phyloP scores from a whole-genome alignment of 2,797 vertebrate species.

The Tadarida brasiliensis region DNA sequence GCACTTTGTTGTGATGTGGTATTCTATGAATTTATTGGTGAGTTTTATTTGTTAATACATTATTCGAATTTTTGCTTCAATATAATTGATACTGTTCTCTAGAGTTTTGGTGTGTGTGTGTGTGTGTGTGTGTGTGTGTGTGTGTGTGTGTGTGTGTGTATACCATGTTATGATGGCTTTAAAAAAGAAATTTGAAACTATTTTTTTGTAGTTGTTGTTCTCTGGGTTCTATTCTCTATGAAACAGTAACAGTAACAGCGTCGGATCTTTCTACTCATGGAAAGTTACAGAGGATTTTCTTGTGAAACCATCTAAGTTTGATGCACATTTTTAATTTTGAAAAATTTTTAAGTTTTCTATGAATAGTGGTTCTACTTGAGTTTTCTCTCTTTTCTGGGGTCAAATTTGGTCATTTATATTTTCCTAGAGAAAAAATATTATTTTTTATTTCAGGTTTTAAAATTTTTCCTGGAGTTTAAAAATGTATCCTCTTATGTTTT shows the following conservation, averaged over 20 bases:
- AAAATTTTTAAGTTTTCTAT: background rate
- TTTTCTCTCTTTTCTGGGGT: background rate
- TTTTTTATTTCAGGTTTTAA: background rate
- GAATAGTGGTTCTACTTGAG: background rate
- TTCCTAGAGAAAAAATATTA: background rate
- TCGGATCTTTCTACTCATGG: background rate
- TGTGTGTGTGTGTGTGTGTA: background rate
- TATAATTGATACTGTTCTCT: background rate
- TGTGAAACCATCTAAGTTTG: background rate
- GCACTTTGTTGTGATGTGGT: background rate
- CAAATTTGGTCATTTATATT: background rate
- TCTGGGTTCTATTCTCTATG: background rate
- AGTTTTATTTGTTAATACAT: background rate
- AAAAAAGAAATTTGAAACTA: slow-evolving; percentile 2
- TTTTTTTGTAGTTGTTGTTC: background rate
- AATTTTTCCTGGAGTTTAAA: background rate
- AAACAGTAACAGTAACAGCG: background rate
- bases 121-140: no score
- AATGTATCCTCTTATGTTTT: background rate
- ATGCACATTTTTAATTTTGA: background rate
- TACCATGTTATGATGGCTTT: background rate
- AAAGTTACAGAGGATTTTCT: background rate
- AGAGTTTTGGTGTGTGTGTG: background rate
- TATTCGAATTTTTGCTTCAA: background rate
- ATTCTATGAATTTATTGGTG: background rate